A percentile compares a stretch with the other conserved stretches of the same genome.
Conservation (phyloP, 2,797 vertebrate species). For the Myiothlypis chrysogaster region DNA sequence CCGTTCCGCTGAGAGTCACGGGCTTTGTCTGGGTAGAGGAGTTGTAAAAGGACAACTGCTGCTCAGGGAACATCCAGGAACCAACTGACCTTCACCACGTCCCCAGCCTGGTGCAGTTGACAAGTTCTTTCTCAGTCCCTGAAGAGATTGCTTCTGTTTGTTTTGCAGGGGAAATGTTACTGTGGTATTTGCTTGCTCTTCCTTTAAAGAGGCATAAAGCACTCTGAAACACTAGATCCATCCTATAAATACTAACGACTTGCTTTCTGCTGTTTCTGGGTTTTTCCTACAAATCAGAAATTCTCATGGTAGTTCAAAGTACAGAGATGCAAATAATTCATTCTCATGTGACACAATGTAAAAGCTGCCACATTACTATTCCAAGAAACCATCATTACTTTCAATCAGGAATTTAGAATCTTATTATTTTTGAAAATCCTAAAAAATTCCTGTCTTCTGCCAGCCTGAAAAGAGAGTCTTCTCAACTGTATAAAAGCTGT, state of each 20-base stretch:
- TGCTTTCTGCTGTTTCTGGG: neutral
- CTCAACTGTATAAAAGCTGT: neutral
- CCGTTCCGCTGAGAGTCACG: neutral
- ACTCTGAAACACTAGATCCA: neutral
- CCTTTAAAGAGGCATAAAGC: constrained; percentile 10
- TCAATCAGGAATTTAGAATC: neutral
- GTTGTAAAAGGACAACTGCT: constrained; percentile 42
- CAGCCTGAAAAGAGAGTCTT: neutral
- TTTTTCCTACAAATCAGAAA: neutral
- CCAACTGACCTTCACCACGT: neutral
- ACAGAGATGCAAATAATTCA: neutral
- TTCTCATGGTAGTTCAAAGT: neutral
- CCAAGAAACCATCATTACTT: neutral
- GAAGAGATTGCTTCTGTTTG: constrained; percentile 33
- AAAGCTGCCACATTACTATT: neutral
- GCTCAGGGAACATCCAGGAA: constrained; percentile 25
- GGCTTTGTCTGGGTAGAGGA: constrained; percentile 32
- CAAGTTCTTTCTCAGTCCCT: constrained; percentile 21
- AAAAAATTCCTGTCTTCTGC: neutral
- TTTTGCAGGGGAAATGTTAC: constrained; percentile 61
- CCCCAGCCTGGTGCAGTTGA: constrained; percentile 1
- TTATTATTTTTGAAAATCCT: neutral
- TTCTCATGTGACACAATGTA: neutral
- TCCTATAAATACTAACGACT: constrained; percentile 15
- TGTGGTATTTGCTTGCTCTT: constrained; percentile 52